Conservation (phyloP, 2,113 vertebrate species). For the Lates calcarifer region DNA sequence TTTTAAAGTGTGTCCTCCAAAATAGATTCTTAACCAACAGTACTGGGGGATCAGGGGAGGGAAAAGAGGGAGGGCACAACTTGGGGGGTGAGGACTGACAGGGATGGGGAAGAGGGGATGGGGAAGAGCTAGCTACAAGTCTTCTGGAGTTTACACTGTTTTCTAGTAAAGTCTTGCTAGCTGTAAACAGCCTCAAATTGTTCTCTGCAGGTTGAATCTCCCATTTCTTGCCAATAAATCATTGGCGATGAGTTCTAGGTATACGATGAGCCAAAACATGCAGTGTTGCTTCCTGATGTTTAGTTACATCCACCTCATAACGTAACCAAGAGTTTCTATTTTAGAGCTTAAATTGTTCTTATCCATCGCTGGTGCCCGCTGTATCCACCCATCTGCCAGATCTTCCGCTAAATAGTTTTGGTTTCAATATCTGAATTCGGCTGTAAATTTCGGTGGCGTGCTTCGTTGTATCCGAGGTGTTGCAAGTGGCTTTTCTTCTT, state of each 20-base stretch:
- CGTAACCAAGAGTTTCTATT: background rate
- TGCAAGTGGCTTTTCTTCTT: background rate
- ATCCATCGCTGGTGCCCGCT: constrained; percentile 36
- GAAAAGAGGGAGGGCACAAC: background rate
- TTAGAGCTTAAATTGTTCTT: background rate
- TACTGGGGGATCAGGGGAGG: background rate
- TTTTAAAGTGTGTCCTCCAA: constrained; percentile 2
- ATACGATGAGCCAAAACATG: background rate
- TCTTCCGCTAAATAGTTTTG: background rate
- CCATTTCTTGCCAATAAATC: constrained; percentile 47
- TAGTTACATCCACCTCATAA: constrained; percentile 44
- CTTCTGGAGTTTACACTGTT: background rate
- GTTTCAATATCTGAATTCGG: background rate
- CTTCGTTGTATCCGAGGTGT: background rate
- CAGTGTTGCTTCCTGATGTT: background rate
- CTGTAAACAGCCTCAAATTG: constrained; percentile 22
- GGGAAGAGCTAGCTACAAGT: constrained; percentile 13
- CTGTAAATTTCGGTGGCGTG: background rate
- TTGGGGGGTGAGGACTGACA: background rate
- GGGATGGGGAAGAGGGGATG: constrained; percentile 3
- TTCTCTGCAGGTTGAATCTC: constrained; percentile 29
- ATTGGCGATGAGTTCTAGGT: constrained; percentile 26
- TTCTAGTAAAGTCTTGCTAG: constrained; percentile 39
- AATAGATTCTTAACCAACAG: background rate
- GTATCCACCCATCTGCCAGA: background rate